Base-by-base conservation (phyloP, 2,888 invertebrate genomes). In the Rhyacophila evoluta region DNA sequence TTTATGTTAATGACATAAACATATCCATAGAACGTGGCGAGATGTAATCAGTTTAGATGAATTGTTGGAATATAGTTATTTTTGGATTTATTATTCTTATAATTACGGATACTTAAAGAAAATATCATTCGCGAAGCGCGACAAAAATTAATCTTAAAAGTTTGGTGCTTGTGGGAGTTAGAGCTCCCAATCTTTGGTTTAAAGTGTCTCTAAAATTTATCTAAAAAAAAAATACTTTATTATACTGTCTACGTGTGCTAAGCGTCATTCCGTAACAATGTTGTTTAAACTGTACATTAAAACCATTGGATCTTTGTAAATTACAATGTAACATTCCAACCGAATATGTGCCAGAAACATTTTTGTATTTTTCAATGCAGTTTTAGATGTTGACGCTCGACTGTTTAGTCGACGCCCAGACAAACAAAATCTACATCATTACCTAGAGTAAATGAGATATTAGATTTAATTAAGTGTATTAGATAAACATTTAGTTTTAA, bases 321-420 rank as follows among this genome's bases (percentile, higher is more conserved):
- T 82, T 83, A 85, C 85, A 86, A 87, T 88, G 86, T 85, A 90
- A 91, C 91, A 91, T 91, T 91, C 91, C 91, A 91, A 91, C 90
- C 91, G 89, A 90, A 88, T 90, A 91, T 90, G 91, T 91, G 91
- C 91, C 91, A 91, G 91, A 91, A 85, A 86, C 89, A 90, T 90
- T 91, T 90, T 90, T 81, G 80, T 80, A 80, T 81, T 80, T 81
- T 75, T 76, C 78, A 76, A 76, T 74, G 78, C 79, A 79, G 78
- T 80, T 81, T 78, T 80, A 80, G 72, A 69, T 68, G 71, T 67
- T 55, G 69, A 75, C 55, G 38, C 28, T 19, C 39, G 28, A 37
- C 33, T 55, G 12, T 25, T 36, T 37, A 37, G 72, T 39, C 27
- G 27, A 55, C 19, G 73, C 37, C 36, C 41, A 55, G 33, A 79